Evolutionary conservation across 2,888 invertebrate species (phyloP).

Genomic region (Torymus tubicola): DNA sequence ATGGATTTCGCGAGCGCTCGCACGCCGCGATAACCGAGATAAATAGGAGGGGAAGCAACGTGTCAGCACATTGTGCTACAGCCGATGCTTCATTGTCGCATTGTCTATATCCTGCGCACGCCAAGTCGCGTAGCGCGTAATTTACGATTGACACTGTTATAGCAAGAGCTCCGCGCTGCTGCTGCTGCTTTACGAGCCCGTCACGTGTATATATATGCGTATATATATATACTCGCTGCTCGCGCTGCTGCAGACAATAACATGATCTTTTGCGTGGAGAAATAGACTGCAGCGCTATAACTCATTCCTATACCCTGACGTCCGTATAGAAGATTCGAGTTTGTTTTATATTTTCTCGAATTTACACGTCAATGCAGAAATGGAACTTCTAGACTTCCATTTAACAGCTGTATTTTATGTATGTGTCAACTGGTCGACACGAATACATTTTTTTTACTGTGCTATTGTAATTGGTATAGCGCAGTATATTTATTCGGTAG

Average conservation of each 20-base stretch:
- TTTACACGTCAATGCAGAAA: not conserved
- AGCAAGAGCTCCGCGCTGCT: not conserved
- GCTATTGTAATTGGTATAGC: too few relatives aligned
- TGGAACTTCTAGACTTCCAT: not conserved
- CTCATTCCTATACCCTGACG: too few relatives aligned
- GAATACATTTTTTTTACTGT: too few relatives aligned
- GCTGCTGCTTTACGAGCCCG: conserved; percentile 39
- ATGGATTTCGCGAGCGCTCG: conserved; percentile 16
- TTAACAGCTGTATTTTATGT: too few relatives aligned
- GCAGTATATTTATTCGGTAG: too few relatives aligned
- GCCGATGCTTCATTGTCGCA: conserved; percentile 56
- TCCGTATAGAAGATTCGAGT: too few relatives aligned
- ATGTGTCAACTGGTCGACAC: too few relatives aligned
- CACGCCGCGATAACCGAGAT: conserved; percentile 43
- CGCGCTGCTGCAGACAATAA: too few relatives aligned
- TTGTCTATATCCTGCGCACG: conserved; percentile 29
- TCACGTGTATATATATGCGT: not conserved
- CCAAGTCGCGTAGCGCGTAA: conserved; percentile 31
- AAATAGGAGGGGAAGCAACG: conserved; percentile 47
- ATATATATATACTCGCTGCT: too few relatives aligned
- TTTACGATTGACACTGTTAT: conserved; percentile 39
- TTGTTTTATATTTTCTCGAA: conserved; percentile 11
- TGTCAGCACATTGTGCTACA: conserved; percentile 53
- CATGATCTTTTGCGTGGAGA: too few relatives aligned
- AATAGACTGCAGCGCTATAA: too few relatives aligned